phyloP scores from a whole-genome alignment of 1,140 invertebrate genomes.

The Nebria ingens region DNA sequence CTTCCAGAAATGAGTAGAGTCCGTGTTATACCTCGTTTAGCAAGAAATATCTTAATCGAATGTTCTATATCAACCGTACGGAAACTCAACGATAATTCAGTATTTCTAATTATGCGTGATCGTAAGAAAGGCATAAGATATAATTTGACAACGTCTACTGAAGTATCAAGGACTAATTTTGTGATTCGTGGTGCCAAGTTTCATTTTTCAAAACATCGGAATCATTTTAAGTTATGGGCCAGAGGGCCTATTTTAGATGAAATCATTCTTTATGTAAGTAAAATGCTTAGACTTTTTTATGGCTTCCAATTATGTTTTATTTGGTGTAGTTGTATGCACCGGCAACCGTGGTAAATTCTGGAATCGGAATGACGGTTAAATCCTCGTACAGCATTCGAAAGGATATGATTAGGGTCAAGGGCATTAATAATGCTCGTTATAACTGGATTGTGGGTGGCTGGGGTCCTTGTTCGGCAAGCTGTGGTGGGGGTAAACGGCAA shows the following conservation, averaged over 20 bases:
- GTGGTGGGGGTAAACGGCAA: conserved; percentile 41
- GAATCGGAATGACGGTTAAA: conserved; percentile 26
- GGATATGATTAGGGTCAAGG: conserved; percentile 27
- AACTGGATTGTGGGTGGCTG: conserved; percentile 43
- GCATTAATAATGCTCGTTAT: conserved; percentile 34
- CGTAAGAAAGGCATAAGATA: conserved; percentile 23
- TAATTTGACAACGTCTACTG: conserved; percentile 27
- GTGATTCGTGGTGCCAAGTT: conserved; percentile 42
- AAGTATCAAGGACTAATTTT: conserved; percentile 28
- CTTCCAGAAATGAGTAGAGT: conserved; percentile 42
- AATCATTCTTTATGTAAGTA: conserved; percentile 46
- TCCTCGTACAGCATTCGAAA: conserved; percentile 32
- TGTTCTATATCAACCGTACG: conserved; percentile 19
- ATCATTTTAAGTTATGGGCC: conserved; percentile 40
- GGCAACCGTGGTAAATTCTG: conserved; percentile 20
- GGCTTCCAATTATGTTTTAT: neutral
- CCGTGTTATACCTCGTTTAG: conserved; percentile 34
- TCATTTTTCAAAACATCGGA: conserved; percentile 37
- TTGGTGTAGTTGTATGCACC: conserved; percentile 21
- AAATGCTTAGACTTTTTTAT: neutral
- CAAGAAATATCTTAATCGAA: conserved; percentile 25
- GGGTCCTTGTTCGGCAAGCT: conserved; percentile 43
- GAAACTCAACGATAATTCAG: conserved; percentile 16
- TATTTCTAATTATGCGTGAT: conserved; percentile 34
- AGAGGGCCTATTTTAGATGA: conserved; percentile 46